Evolutionary conservation across 2,888 invertebrate species (phyloP).

Genomic region (Leptinotarsa rubiginosa): DNA sequence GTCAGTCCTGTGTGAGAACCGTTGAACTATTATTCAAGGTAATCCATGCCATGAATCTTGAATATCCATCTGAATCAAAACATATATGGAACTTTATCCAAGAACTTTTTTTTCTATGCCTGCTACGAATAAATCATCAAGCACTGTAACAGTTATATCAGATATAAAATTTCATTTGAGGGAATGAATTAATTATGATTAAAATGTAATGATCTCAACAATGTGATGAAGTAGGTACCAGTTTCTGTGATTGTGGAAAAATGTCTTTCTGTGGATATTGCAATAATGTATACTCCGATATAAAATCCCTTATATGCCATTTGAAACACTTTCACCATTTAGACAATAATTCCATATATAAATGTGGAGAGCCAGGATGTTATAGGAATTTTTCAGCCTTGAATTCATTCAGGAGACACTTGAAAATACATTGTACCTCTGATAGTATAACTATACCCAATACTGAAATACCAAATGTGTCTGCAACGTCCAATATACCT

Average conservation of each 20-base stretch:
- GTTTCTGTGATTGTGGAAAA: neutral
- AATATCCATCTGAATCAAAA: slow-evolving; percentile 36
- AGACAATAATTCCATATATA: neutral
- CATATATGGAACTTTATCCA: slow-evolving; percentile 16
- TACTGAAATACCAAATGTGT: slow-evolving; percentile 1
- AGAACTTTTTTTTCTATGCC: neutral
- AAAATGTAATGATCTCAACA: neutral
- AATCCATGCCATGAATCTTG: slow-evolving; percentile 31
- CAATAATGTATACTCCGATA: neutral
- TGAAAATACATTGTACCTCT: neutral
- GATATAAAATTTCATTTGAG: neutral
- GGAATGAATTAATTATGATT: neutral
- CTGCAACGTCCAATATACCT: neutral
- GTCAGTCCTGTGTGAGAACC: slow-evolving; percentile 27
- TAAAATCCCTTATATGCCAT: neutral
- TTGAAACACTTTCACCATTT: neutral
- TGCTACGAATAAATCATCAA: neutral
- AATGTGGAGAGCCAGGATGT: neutral
- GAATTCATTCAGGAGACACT: neutral
- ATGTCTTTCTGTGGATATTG: neutral
- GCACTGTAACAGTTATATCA: slow-evolving; percentile 1
- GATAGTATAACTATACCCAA: neutral
- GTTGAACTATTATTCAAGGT: slow-evolving; percentile 28
- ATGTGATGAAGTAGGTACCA: neutral
- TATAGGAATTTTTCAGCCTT: neutral